Conservation (phyloP, 64 coral and sea anemone species). For the Anthopleura sola region DNA sequence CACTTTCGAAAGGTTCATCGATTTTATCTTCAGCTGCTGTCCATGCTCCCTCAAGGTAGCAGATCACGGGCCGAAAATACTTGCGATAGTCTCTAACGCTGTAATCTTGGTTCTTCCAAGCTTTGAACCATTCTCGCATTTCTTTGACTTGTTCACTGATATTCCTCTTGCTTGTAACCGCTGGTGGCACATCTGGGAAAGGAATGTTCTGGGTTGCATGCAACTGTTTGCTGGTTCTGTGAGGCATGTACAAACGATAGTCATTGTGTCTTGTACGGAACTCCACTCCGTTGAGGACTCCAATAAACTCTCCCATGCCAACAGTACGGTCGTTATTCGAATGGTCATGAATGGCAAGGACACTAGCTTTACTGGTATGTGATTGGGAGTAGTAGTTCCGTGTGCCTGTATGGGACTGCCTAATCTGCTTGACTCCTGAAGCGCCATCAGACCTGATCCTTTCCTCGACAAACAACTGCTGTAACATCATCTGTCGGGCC, state of each 20-base stretch:
- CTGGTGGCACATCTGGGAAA: conserved; percentile 69
- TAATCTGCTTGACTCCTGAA: conserved; percentile 56
- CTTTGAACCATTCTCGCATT: conserved; percentile 68
- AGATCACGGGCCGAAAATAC: conserved; percentile 67
- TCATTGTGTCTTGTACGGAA: conserved; percentile 83
- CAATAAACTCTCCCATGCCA: conserved; percentile 72
- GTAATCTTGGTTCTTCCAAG: conserved; percentile 55
- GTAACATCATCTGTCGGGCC: conserved; percentile 25
- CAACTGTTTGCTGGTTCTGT: conserved; percentile 17
- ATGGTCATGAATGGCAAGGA: conserved; percentile 66
- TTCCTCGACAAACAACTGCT: conserved; percentile 60
- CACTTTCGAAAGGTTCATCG: conserved; percentile 74
- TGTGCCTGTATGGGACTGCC: conserved; percentile 16
- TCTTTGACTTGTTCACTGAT: conserved; percentile 46
- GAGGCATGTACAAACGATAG: conserved; percentile 69
- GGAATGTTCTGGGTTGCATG: conserved; percentile 55
- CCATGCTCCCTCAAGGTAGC: conserved; percentile 72
- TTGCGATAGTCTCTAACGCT: conserved; percentile 59
- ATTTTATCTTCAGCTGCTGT: conserved; percentile 40
- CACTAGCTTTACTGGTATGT: conserved; percentile 19
- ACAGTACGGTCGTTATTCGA: conserved; percentile 75
- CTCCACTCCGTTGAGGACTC: conserved; percentile 69
- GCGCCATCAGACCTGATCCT: conserved; percentile 44
- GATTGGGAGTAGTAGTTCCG: conserved; percentile 40
- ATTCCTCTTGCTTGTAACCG: conserved; percentile 23